A percentile compares a stretch with the other conserved stretches of the same genome.
Evolutionary conservation across 2,797 vertebrate species (phyloP).

Genomic region (Tamandua tetradactyla): DNA sequence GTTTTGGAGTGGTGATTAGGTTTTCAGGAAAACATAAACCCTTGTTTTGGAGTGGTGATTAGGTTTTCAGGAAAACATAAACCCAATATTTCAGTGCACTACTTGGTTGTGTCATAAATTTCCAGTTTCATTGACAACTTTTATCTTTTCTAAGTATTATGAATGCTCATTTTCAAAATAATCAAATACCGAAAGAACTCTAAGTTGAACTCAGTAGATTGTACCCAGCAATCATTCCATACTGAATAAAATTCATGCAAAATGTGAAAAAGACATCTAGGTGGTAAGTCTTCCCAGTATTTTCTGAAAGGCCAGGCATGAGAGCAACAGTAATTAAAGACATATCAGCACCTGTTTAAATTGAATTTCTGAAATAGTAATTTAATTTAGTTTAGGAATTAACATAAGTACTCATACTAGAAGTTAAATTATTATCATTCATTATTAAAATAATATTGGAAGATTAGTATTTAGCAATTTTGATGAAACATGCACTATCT

Average conservation of each 20-base stretch:
- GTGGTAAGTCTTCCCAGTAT: background rate
- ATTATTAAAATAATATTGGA: slow-evolving; percentile 22
- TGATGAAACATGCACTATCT: background rate
- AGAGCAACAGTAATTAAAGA: slow-evolving; percentile 31
- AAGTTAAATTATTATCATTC: slow-evolving; percentile 1
- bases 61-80: background rate
- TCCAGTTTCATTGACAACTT: background rate
- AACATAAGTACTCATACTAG: slow-evolving; percentile 2
- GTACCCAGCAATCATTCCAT: background rate
- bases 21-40: background rate
- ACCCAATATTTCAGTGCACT: background rate
- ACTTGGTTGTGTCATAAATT: background rate
- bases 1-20: background rate
- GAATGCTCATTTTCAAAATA: slow-evolving; percentile 19
- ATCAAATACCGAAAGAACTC: background rate
- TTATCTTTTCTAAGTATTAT: background rate
- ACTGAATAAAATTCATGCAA: slow-evolving; percentile 41
- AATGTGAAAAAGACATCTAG: background rate
- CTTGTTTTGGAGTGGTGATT: background rate
- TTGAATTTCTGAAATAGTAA: slow-evolving; percentile 26
- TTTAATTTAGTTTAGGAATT: slow-evolving; percentile 54
- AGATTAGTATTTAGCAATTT: slow-evolving; percentile 12
- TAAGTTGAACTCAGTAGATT: slow-evolving; percentile 20
- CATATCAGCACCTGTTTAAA: slow-evolving; percentile 30
- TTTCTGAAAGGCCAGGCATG: background rate